A percentile compares a stretch with the other conserved stretches of the same genome.
Evolutionary conservation across 2,888 invertebrate genomes (phyloP).

Genomic region (Lampropteryx suffumata): DNA sequence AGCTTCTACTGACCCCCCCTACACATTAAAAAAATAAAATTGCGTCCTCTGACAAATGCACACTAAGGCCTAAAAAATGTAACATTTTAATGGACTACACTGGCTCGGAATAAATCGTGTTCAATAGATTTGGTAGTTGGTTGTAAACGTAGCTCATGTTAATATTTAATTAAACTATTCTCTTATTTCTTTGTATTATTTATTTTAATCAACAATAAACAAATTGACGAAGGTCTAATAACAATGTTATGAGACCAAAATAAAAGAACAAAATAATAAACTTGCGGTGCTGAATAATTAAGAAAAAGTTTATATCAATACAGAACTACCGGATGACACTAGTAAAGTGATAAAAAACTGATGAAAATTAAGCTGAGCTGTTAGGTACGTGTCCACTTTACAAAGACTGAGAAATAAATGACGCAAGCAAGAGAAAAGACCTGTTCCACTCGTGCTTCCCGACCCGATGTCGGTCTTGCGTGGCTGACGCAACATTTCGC

Average conservation of each 20-base stretch:
- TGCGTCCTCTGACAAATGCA: too few species aligned
- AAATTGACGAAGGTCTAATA: conserved; percentile 50
- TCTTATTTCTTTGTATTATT: conserved; percentile 23
- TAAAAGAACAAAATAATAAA: conserved; percentile 22
- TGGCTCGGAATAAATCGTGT: conserved; percentile 47
- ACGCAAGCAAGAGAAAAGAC: not conserved
- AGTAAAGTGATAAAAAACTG: too few species aligned
- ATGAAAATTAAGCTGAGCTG: too few species aligned
- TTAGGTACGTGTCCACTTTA: not conserved
- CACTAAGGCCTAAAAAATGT: too few species aligned
- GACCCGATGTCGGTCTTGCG: too few species aligned
- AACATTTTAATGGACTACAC: too few species aligned
- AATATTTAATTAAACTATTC: conserved; percentile 36
- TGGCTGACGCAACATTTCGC: not conserved
- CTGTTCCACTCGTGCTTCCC: too few species aligned
- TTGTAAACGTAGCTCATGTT: conserved; percentile 67
- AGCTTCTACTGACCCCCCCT: too few species aligned
- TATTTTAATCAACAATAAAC: conserved; percentile 21
- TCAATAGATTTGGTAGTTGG: conserved; percentile 48
- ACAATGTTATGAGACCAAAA: conserved; percentile 58
- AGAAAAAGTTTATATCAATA: too few species aligned
- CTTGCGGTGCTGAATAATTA: too few species aligned
- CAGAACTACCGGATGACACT: too few species aligned
- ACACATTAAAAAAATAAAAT: too few species aligned
- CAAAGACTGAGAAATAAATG: not conserved